Conservation (phyloP, 2,888 invertebrate genomes). For the Perithous albicinctus region DNA sequence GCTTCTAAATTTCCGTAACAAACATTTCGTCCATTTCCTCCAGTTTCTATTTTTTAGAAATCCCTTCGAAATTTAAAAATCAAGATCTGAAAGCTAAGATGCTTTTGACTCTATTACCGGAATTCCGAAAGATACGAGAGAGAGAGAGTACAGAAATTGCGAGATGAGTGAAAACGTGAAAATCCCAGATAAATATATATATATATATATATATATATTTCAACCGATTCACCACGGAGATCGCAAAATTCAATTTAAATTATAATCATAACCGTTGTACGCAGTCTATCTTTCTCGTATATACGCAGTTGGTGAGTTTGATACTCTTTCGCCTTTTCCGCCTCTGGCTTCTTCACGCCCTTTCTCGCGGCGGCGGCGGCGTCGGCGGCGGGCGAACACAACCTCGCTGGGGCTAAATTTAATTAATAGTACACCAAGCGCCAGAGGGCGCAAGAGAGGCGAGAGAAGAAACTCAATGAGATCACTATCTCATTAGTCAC, state of each 20-base stretch:
- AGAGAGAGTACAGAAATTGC: neutral
- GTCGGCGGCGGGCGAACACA: too few relatives aligned
- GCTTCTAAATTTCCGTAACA: too few relatives aligned
- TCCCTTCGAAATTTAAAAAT: neutral
- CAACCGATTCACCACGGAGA: constrained; percentile 59
- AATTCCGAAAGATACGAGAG: neutral
- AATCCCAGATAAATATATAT: too few relatives aligned
- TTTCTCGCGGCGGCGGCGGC: constrained; percentile 46
- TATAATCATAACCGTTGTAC: constrained; percentile 71
- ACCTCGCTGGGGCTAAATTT: constrained; percentile 66
- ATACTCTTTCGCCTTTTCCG: constrained; percentile 33
- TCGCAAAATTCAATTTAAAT: constrained; percentile 72
- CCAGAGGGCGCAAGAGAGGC: constrained; percentile 50
- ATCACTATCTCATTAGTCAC: constrained; percentile 75
- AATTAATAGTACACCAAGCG: constrained; percentile 72
- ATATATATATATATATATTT: too few relatives aligned
- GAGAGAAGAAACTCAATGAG: constrained; percentile 72
- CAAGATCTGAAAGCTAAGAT: neutral
- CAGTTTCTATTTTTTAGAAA: neutral
- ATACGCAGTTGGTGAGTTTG: constrained; percentile 32
- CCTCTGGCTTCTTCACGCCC: constrained; percentile 20
- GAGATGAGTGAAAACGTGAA: constrained; percentile 17
- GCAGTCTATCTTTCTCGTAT: constrained; percentile 47
- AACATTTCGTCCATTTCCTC: too few relatives aligned
- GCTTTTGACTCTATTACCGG: neutral